A percentile compares a stretch with the other conserved stretches of the same genome.
These are phyloP conservation scores for Altica lythri DNA, from an alignment of 2,888 invertebrate species.

Conservation along the genomic window DNA sequence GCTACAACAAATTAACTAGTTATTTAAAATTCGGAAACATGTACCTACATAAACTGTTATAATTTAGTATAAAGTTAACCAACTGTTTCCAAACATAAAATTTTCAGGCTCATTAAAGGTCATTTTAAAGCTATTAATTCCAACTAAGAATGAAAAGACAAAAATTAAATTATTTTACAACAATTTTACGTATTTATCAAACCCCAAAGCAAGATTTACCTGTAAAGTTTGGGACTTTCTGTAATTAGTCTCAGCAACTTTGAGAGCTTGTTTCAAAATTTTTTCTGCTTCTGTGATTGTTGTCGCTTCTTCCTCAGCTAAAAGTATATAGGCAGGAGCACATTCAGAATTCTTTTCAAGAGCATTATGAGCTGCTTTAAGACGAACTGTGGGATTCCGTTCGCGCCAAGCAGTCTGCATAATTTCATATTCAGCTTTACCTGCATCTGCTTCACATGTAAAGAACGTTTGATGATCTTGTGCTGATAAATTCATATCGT, in stretches of 20 bases:
- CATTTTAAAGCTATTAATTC: too few relatives aligned
- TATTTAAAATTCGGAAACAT: too few relatives aligned
- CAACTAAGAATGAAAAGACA: too few relatives aligned
- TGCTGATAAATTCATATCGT: slow-evolving; percentile 98
- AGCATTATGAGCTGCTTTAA: slow-evolving; percentile 89
- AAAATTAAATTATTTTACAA: too few relatives aligned
- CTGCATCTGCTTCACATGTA: slow-evolving; percentile 86
- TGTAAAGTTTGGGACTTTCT: slow-evolving; percentile 79
- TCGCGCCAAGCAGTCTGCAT: slow-evolving; percentile 98
- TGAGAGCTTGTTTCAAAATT: slow-evolving; percentile 79
- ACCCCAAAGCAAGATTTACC: too few relatives aligned
- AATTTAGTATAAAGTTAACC: too few relatives aligned
- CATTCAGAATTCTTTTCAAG: slow-evolving; percentile 88
- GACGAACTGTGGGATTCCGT: slow-evolving; percentile 86
- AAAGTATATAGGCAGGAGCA: slow-evolving; percentile 90
- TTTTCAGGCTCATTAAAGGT: too few relatives aligned
- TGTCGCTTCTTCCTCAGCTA: slow-evolving; percentile 96
- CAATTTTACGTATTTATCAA: too few relatives aligned
- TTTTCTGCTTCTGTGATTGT: slow-evolving; percentile 89
- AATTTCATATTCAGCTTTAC: slow-evolving; percentile 82
- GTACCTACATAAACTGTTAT: too few relatives aligned
- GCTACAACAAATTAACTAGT: too few relatives aligned
- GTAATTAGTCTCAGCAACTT: slow-evolving; percentile 77
- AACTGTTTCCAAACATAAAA: too few relatives aligned
- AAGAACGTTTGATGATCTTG: slow-evolving; percentile 98